phyloP scores from a whole-genome alignment of 2,113 vertebrate species.

The zebrafish (Danio rerio) region DNA sequence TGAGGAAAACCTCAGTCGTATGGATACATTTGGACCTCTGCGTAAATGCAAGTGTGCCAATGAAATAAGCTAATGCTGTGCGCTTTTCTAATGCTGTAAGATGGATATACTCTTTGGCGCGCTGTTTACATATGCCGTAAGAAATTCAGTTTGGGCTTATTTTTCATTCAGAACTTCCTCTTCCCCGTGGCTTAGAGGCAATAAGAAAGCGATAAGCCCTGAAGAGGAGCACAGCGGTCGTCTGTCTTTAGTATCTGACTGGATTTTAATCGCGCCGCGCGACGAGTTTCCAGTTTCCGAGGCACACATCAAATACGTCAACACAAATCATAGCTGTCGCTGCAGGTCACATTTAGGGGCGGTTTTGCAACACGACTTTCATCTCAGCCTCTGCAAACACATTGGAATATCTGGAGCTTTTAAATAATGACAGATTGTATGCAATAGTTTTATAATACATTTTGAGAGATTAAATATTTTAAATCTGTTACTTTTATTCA shows the following conservation, averaged over 20 bases:
- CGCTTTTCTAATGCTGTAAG: slow-evolving; percentile 5
- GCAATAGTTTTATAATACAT: no score
- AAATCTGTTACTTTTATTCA: no score
- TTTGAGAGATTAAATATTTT: no score
- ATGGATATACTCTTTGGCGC: slow-evolving; percentile 21
- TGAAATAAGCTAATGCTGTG: slow-evolving; percentile 46
- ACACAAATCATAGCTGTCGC: slow-evolving; percentile 26
- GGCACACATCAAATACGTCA: slow-evolving; percentile 66
- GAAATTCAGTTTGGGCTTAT: slow-evolving; percentile 16
- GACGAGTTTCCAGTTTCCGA: slow-evolving; percentile 51
- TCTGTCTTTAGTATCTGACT: slow-evolving; percentile 10
- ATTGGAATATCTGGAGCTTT: background rate
- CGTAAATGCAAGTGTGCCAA: background rate
- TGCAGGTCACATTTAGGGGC: background rate
- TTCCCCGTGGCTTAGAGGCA: slow-evolving; percentile 32
- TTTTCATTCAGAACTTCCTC: slow-evolving; percentile 25
- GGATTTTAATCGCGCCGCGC: slow-evolving; percentile 30
- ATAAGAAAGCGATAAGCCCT: slow-evolving; percentile 57
- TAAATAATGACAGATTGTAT: background rate
- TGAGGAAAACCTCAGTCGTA: slow-evolving; percentile 16
- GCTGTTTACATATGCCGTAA: slow-evolving; percentile 2
- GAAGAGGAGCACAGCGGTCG: slow-evolving; percentile 11
- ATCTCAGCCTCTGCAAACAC: background rate
- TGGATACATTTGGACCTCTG: background rate
- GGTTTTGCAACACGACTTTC: no score